A percentile compares a stretch with the other conserved stretches of the same genome.
Evolutionary conservation across 2,113 vertebrate genomes (phyloP).

Genomic region (Spilogale gracilis): DNA sequence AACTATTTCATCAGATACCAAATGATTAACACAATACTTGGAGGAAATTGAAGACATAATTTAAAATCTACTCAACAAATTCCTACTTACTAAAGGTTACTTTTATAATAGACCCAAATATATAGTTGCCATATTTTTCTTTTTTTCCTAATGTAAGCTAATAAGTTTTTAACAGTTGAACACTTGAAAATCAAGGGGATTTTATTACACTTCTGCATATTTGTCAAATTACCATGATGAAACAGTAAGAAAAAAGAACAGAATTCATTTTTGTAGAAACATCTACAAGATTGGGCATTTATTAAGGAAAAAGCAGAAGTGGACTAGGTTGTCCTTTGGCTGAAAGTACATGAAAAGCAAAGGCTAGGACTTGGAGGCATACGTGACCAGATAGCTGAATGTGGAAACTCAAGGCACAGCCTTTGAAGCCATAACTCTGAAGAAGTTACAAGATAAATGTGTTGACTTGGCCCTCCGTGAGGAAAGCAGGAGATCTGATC

Average conservation of each 20-base stretch:
- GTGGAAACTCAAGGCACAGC: not conserved
- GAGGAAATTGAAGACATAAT: not conserved
- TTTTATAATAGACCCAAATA: slow-evolving; percentile 41
- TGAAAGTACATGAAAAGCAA: not conserved
- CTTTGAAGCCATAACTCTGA: not conserved
- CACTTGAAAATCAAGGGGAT: slow-evolving; percentile 4
- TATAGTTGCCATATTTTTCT: not conserved
- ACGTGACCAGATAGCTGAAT: rapidly evolving
- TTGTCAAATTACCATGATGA: not conserved
- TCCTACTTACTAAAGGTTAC: not conserved
- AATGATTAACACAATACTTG: not conserved
- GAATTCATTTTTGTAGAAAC: slow-evolving; percentile 13
- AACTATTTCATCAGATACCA: slow-evolving; percentile 28
- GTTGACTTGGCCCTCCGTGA: not conserved
- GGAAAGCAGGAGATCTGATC: not conserved
- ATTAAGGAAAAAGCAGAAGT: not conserved
- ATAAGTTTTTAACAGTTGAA: slow-evolving; percentile 10
- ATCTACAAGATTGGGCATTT: not conserved
- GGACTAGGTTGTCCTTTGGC: not conserved
- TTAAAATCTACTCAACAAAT: slow-evolving; percentile 44
- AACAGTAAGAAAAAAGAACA: not conserved
- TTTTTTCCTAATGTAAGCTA: slow-evolving; percentile 40
- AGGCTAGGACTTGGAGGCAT: not conserved
- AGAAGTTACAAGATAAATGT: not conserved
- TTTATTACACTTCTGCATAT: not conserved